These are phyloP conservation scores for Otolemur garnettii DNA, from an alignment of 2,113 vertebrate genomes.

Conservation along the genomic window DNA sequence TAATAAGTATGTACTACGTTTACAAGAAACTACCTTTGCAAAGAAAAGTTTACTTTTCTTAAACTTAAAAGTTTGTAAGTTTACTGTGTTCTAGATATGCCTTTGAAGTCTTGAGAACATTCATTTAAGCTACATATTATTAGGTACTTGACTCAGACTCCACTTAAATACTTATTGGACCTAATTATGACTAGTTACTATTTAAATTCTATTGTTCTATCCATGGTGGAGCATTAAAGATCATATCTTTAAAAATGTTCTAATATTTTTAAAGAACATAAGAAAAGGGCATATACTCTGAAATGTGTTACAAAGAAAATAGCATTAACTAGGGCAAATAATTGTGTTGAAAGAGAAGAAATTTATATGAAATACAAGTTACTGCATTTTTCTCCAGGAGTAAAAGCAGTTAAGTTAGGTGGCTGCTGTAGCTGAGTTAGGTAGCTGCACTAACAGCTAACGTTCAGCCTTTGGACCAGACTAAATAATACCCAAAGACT, in stretches of 20 bases:
- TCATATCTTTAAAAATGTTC: slow-evolving; percentile 16
- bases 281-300: neutral
- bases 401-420: neutral
- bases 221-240: neutral
- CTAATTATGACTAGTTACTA: slow-evolving; percentile 2
- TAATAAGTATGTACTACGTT: neutral
- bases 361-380: neutral
- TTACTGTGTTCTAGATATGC: slow-evolving; percentile 14
- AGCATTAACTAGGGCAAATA: neutral
- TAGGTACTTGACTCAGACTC: slow-evolving; percentile 1
- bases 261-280: slow-evolving; percentile 14
- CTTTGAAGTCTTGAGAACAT: neutral
- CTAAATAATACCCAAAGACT: neutral
- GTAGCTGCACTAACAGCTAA: neutral
- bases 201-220: slow-evolving; percentile 12
- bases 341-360: neutral
- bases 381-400: slow-evolving; percentile 15
- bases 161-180: slow-evolving; percentile 6
- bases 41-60: neutral
- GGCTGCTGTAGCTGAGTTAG: neutral
- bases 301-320: slow-evolving; percentile 42
- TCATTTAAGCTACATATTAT: neutral
- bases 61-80: neutral
- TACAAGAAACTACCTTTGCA: slow-evolving; percentile 2
- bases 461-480: neutral